These are phyloP conservation scores for Halichoerus grypus DNA, from an alignment of 2,113 vertebrate genomes.

Conservation along the genomic window DNA sequence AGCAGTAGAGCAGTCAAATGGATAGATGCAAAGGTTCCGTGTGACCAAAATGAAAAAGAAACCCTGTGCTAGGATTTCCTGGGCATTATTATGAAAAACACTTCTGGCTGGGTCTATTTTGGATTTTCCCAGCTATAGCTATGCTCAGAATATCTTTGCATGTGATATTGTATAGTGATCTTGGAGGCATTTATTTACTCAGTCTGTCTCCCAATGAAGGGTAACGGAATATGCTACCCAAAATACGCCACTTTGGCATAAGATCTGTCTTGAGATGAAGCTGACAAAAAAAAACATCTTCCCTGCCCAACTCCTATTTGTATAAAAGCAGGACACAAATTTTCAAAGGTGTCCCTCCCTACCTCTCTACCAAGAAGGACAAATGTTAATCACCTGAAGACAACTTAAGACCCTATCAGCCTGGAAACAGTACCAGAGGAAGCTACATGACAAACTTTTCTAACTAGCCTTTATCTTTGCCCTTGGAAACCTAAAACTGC, in stretches of 20 bases:
- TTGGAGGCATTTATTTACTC: constrained; percentile 13
- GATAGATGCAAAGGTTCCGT: not conserved
- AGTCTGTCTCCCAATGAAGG: not conserved
- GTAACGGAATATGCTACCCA: not conserved
- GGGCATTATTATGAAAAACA: not conserved
- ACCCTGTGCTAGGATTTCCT: not conserved
- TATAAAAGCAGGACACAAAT: not conserved
- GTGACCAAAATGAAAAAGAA: not conserved
- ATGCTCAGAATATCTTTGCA: constrained; percentile 20
- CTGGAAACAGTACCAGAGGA: not conserved
- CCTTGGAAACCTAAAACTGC: not conserved
- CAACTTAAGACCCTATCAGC: not conserved
- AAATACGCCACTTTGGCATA: not conserved
- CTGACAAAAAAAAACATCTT: not conserved
- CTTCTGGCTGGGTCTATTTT: not conserved
- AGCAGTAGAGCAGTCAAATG: not conserved
- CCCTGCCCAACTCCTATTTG: not conserved
- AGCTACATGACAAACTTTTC: not conserved
- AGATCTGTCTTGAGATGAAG: not conserved
- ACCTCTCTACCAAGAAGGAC: not conserved
- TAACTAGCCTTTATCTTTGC: not conserved
- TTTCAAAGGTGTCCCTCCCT: not conserved
- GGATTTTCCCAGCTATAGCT: not conserved
- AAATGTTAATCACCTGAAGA: not conserved
- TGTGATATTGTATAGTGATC: not conserved